Evolutionary conservation across 2,113 vertebrate species (phyloP).

Genomic region (Hemichromis elongatus): DNA sequence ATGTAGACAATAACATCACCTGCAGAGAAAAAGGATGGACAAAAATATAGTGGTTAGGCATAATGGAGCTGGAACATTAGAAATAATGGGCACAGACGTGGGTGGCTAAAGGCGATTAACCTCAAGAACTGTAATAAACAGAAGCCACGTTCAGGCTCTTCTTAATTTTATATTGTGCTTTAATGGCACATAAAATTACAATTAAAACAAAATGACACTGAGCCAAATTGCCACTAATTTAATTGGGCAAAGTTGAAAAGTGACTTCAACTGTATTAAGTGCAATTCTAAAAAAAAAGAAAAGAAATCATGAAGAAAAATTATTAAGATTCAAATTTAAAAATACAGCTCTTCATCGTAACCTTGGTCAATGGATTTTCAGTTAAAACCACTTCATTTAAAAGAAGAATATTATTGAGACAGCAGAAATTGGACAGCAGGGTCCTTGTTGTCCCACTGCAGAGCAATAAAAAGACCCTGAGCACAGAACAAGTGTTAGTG

Average conservation of each 20-base stretch:
- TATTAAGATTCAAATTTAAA: not conserved
- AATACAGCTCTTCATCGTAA: not conserved
- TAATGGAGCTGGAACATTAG: not conserved
- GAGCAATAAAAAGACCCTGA: not conserved
- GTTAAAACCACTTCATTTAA: not conserved
- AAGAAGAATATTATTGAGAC: not conserved
- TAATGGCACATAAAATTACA: not conserved
- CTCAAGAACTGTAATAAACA: not conserved
- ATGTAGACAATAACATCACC: conserved; percentile 99
- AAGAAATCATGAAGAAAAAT: not conserved
- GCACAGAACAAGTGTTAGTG: not conserved
- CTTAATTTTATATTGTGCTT: not conserved
- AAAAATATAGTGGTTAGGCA: not conserved
- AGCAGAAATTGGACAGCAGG: not conserved
- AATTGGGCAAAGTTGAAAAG: not conserved
- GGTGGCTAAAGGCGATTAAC: not conserved
- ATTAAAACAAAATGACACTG: not conserved
- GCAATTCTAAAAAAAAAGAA: not conserved
- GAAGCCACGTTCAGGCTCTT: not conserved
- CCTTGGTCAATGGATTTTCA: not conserved
- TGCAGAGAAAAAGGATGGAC: conserved; percentile 47
- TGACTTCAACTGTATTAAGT: not conserved
- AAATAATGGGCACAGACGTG: not conserved
- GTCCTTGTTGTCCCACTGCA: not conserved
- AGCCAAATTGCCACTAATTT: not conserved